A percentile compares a stretch with the other conserved stretches of the same genome.
phyloP scores from a whole-genome alignment of 2,113 vertebrate genomes.

The Ariopsis seemanni region DNA sequence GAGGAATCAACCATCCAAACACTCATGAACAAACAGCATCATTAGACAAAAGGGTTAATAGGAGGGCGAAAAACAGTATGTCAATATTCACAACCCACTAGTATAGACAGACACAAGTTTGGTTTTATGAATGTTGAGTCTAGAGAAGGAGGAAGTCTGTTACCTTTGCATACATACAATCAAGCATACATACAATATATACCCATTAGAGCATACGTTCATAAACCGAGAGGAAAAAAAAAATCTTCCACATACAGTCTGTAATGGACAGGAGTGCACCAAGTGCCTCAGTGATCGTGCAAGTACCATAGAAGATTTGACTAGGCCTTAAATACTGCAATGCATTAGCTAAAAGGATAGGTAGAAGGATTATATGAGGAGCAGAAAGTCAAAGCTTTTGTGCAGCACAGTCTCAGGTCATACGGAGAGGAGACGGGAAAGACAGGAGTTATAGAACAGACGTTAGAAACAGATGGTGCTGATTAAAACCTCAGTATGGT shows the following conservation, averaged over 20 bases:
- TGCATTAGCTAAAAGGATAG: slow-evolving; percentile 42
- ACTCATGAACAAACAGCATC: slow-evolving; percentile 79
- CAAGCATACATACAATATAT: slow-evolving; percentile 65
- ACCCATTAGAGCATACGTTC: slow-evolving; percentile 63
- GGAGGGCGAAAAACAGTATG: slow-evolving; percentile 67
- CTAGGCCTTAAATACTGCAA: slow-evolving; percentile 59
- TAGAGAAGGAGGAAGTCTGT: slow-evolving; percentile 61
- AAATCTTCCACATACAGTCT: slow-evolving; percentile 60
- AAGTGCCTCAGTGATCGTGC: slow-evolving; percentile 60
- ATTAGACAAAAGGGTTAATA: slow-evolving; percentile 75
- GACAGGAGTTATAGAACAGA: slow-evolving; percentile 1
- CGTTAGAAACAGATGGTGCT: slow-evolving; percentile 1
- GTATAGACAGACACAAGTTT: slow-evolving; percentile 59
- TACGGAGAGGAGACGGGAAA: slow-evolving; percentile 30
- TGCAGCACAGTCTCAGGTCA: slow-evolving; percentile 66
- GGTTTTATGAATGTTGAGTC: slow-evolving; percentile 60
- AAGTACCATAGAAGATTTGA: slow-evolving; percentile 53
- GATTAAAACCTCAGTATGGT: not conserved
- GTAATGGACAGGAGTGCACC: slow-evolving; percentile 63
- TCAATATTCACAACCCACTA: slow-evolving; percentile 65
- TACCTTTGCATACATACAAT: slow-evolving; percentile 57
- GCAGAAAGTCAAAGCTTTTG: slow-evolving; percentile 61
- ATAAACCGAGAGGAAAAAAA: slow-evolving; percentile 56
- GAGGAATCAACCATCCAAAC: slow-evolving; percentile 82
- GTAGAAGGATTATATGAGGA: slow-evolving; percentile 48